Base-by-base conservation (phyloP, 2,888 invertebrate species). In the Cylindroiulus punctatus region DNA sequence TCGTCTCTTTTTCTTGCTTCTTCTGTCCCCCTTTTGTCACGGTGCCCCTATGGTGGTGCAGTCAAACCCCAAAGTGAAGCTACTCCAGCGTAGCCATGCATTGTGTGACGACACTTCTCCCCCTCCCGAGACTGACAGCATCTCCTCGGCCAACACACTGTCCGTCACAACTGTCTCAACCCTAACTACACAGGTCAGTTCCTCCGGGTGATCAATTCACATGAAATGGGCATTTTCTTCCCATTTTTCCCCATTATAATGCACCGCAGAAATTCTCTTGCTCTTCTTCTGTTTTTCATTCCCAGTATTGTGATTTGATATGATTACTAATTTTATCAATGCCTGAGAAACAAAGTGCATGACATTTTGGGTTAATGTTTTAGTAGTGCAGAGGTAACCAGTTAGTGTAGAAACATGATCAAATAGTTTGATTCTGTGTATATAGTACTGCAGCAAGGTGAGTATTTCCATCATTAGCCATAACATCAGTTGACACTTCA, bases 61-160 rank as follows among this genome's bases (percentile, higher is more conserved):
- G 88, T 88, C 87, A 19, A 87, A 88, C 57, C 88, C 88, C 44
- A 89, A 89, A 85, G 88, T 89, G 86, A 90, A 89, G 87, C 87
- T 89, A 90, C 93, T 97, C 89, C 96, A 96, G 87, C 94, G 97
- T 89, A 96, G 97, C 90, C 96, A 96, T 92, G 97, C 97, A 88
- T 95, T 97, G 93, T 94, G 96, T 90, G 97, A 97, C 91, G 94
- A 96, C 88, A 94, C 95, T 88, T 92, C 91, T 10, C 91, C 92
- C 84, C 91, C 92, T 40, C 91, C 91, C 52, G 91, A 90, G 88
- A 90, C 90, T 81, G 89, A 91, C 89, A 85, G 86, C 88, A 47
- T 88, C 30, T 81, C 86, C 52, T 85, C 87, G 65, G 30, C 85
- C 81, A 87, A 87, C 81, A 87, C 87, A 76, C 84, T 88, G 65